Conservation (phyloP, 2,888 invertebrate genomes). For the Doris montereyensis region DNA sequence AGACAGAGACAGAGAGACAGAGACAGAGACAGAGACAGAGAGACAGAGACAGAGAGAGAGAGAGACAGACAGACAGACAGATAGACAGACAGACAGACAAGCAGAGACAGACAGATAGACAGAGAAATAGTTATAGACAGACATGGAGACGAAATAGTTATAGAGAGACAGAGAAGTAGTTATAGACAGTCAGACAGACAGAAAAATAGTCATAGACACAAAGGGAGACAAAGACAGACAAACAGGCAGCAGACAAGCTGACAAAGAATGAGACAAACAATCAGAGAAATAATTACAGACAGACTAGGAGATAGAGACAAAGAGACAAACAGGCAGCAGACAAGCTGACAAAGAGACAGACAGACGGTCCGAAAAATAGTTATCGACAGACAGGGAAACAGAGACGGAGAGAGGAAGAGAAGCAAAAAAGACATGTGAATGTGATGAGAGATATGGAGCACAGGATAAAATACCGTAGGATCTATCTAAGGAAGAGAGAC, state of each 20-base stretch:
- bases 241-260: no score
- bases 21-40: background rate
- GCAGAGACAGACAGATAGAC: no score
- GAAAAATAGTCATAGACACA: background rate
- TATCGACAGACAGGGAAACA: background rate
- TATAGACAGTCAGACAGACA: background rate
- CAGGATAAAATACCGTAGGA: no score
- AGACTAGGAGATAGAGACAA: background rate
- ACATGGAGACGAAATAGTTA: background rate
- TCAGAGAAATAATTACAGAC: background rate
- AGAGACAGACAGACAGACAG: background rate
- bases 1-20: background rate
- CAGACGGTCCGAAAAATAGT: background rate
- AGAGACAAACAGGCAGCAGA: background rate
- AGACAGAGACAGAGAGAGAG: background rate
- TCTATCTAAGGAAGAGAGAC: no score
- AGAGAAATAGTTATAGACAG: background rate
- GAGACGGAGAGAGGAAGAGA: slow-evolving; percentile 5
- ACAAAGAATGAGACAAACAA: background rate
- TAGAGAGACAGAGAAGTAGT: background rate
- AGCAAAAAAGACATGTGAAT: no score
- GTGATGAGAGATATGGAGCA: no score
- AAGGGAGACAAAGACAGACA: no score
- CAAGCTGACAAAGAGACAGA: background rate
- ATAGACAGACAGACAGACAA: no score